phyloP scores from a whole-genome alignment of 35 echinoderm and acorn worm genomes.

The Ophiothrix spiculata region DNA sequence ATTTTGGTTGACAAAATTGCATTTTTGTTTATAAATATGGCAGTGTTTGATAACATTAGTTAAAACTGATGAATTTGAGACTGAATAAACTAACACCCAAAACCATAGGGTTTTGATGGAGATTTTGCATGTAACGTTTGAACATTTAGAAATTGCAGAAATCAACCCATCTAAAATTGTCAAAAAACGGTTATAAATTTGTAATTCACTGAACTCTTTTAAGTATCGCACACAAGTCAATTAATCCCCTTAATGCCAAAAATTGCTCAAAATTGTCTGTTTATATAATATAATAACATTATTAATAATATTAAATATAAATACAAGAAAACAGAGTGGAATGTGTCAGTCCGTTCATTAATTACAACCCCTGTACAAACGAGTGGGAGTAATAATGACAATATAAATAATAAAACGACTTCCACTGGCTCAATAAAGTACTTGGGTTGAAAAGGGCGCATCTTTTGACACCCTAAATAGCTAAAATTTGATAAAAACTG shows the following conservation, averaged over 20 bases:
- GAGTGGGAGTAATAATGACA: conserved; percentile 4
- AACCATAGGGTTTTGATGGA: not conserved
- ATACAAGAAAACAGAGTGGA: conserved; percentile 12
- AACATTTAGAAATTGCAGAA: not conserved
- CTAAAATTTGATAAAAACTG: conserved; percentile 32
- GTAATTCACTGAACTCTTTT: not conserved
- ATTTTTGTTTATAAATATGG: too few species aligned
- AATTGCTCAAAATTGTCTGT: not conserved
- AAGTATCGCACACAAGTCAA: too few species aligned
- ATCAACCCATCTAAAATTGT: not conserved
- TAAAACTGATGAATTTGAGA: too few species aligned
- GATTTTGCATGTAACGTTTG: not conserved
- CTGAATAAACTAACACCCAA: too few species aligned
- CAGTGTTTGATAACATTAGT: too few species aligned
- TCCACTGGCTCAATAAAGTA: not conserved
- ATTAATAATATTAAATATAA: conserved; percentile 10
- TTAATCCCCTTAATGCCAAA: too few species aligned
- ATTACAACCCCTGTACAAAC: not conserved
- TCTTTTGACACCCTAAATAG: not conserved
- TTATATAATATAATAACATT: conserved; percentile 11
- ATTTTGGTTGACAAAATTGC: too few species aligned
- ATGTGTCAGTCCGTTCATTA: conserved; percentile 3
- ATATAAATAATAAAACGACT: conserved; percentile 10
- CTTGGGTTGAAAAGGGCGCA: conserved; percentile 2
- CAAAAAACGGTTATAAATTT: too few species aligned